phyloP scores from a whole-genome alignment of 37 sponge, comb jelly and placozoan genomes.

The Dysidea cf. avara region DNA sequence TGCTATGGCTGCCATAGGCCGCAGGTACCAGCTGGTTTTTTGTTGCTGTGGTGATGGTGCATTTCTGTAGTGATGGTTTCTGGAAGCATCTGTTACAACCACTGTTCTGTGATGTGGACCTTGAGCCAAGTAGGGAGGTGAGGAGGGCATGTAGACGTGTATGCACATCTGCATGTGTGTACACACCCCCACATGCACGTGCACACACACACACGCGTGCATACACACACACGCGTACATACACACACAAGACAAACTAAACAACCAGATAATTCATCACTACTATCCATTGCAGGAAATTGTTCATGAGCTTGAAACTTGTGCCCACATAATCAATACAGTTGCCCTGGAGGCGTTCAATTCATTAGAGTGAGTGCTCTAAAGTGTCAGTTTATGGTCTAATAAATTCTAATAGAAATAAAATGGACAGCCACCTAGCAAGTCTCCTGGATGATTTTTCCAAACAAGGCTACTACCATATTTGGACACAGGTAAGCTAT shows the following conservation, averaged over 20 bases:
- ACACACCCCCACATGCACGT: no score
- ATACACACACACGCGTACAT: no score
- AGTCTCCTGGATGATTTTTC: constrained; percentile 31
- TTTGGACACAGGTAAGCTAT: constrained; percentile 40
- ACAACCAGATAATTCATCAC: no score
- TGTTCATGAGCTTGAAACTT: constrained; percentile 12
- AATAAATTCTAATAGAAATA: background rate
- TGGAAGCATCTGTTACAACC: constrained; percentile 47
- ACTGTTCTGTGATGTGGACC: constrained; percentile 5
- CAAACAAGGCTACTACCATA: constrained; percentile 15
- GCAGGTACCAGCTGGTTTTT: no score
- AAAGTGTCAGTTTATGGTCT: background rate
- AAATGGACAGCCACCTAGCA: constrained; percentile 36
- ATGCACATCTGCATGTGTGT: background rate
- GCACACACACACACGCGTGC: no score
- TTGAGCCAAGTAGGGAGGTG: background rate
- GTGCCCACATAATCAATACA: constrained; percentile 50
- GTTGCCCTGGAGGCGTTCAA: constrained; percentile 64
- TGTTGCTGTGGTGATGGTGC: no score
- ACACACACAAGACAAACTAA: no score
- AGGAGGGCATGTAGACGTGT: background rate
- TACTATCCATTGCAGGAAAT: constrained; percentile 14
- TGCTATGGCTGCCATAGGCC: no score
- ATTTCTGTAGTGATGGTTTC: no score
- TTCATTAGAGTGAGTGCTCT: constrained; percentile 13